Evolutionary conservation across 2,797 vertebrate species (phyloP).

Genomic region (Chelidonichthys spinosus): DNA sequence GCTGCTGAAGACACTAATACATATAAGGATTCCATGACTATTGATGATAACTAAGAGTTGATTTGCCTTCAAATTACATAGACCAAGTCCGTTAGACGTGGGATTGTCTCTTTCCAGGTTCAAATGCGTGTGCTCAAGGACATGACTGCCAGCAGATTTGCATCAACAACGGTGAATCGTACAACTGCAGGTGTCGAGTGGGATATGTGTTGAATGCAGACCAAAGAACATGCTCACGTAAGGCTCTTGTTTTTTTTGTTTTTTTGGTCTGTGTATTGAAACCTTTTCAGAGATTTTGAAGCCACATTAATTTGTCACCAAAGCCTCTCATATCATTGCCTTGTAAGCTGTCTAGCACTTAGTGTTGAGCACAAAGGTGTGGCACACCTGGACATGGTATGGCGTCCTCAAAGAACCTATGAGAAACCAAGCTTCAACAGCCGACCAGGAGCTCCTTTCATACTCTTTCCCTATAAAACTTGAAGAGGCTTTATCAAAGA

Average conservation of each 20-base stretch:
- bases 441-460: neutral
- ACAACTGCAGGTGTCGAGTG: conserved; percentile 80
- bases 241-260: conserved; percentile 45
- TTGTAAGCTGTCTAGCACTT: conserved; percentile 13
- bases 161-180: conserved; percentile 67
- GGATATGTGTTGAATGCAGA: conserved; percentile 84
- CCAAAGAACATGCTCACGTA: conserved; percentile 82
- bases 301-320: neutral
- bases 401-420: conserved; percentile 12
- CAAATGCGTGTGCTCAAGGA: conserved; percentile 71
- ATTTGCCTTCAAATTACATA: neutral
- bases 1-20: neutral
- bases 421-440: neutral
- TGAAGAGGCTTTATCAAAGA: conserved; percentile 19
- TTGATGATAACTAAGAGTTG: neutral
- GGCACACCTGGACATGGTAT: conserved; percentile 5
- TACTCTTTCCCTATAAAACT: neutral
- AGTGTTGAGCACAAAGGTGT: neutral
- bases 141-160: conserved; percentile 86
- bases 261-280: neutral
- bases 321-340: neutral
- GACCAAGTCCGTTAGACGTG: conserved; percentile 2
- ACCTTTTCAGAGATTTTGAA: neutral
- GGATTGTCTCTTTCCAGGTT: conserved; percentile 45
- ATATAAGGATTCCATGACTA: neutral